Percentiles rank a stretch among this genome's conserved stretches.
phyloP scores from a whole-genome alignment of 1,140 invertebrate species.

The Brachionus asplanchnoidis region DNA sequence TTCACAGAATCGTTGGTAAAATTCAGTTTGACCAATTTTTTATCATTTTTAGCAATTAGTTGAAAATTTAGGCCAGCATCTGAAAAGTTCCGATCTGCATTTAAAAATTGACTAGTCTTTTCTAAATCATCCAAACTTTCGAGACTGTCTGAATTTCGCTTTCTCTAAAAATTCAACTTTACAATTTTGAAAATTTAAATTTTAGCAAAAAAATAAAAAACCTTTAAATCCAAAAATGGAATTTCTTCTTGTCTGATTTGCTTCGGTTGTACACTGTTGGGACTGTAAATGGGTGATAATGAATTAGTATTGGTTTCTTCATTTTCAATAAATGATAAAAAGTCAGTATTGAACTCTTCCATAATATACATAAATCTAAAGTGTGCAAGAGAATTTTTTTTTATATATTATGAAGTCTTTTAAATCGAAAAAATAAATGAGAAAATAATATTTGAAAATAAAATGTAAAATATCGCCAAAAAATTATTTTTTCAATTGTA shows the following conservation, averaged over 20 bases:
- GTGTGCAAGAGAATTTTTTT: not conserved
- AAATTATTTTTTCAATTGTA: not conserved
- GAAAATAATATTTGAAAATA: not conserved
- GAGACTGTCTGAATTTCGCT: conserved; percentile 1
- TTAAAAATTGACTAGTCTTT: not conserved
- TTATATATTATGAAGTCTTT: not conserved
- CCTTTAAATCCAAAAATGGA: not conserved
- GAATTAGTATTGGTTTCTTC: not conserved
- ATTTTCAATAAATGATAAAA: not conserved
- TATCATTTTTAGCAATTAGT: conserved; percentile 29
- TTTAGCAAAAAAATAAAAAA: not conserved
- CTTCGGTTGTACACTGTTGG: not conserved
- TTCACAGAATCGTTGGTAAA: not conserved
- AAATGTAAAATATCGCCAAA: not conserved
- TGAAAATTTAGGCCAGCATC: not conserved
- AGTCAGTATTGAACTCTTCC: not conserved
- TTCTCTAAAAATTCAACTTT: not conserved
- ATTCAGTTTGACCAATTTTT: conserved; percentile 14
- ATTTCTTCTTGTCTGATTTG: not conserved
- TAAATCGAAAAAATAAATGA: not conserved
- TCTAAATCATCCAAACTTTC: conserved; percentile 25
- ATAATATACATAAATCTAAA: conserved; percentile 1
- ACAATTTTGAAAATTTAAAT: not conserved
- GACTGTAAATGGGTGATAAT: not conserved
- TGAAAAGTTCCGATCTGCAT: not conserved